phyloP scores from a whole-genome alignment of 2,888 invertebrate genomes.

The Cheilosia grossa region DNA sequence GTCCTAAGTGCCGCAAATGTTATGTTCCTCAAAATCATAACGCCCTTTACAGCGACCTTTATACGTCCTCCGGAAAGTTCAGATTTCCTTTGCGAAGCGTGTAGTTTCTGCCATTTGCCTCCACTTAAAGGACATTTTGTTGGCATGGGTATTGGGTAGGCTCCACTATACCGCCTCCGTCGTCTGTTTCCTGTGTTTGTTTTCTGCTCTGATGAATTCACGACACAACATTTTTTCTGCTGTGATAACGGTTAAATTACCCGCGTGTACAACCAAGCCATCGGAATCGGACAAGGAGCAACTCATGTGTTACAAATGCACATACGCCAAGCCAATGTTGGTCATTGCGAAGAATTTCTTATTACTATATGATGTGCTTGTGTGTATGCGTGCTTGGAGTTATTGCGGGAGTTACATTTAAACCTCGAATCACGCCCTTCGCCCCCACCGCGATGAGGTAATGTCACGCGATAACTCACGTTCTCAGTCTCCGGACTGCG shows the following conservation, averaged over 20 bases:
- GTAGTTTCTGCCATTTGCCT: conserved; percentile 3
- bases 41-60: background rate
- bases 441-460: conserved; percentile 62
- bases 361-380: background rate
- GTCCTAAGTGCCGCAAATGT: background rate
- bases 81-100: background rate
- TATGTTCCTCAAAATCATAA: conserved; percentile 20
- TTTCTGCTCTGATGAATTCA: conserved; percentile 69
- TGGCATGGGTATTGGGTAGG: background rate
- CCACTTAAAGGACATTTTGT: conserved; percentile 28
- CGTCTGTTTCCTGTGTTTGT: conserved; percentile 58
- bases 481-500: conserved; percentile 61
- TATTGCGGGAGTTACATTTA: conserved; percentile 30
- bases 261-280: conserved; percentile 51
- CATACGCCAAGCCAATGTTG: conserved; percentile 52
- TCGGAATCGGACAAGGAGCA: conserved; percentile 25
- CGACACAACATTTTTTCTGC: conserved; percentile 42
- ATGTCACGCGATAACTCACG: conserved; percentile 74
- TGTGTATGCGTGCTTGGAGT: background rate
- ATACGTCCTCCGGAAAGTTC: conserved; percentile 6
- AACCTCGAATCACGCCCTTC: conserved; percentile 34
- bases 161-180: conserved; percentile 3
- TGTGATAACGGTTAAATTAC: conserved; percentile 70
- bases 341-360: conserved; percentile 26
- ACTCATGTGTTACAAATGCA: background rate